These are phyloP conservation scores for Marmota flaviventris DNA, from an alignment of 2,113 vertebrate species.

Conservation along the genomic window DNA sequence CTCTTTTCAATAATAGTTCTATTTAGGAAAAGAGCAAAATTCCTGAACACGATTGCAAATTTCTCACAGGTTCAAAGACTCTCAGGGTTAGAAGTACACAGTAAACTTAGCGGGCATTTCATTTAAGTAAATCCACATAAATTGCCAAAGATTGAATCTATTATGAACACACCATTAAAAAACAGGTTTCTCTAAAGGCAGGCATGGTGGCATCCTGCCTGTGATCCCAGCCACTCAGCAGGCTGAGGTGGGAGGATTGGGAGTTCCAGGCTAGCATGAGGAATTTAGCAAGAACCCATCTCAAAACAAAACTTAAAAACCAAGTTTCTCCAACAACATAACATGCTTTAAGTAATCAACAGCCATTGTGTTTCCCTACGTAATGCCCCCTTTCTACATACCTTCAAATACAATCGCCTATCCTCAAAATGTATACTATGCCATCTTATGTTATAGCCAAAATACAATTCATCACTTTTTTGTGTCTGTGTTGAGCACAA, in stretches of 20 bases:
- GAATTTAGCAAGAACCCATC: too few relatives aligned
- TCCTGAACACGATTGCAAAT: neutral
- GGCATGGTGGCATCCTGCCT: too few relatives aligned
- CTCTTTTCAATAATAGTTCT: neutral
- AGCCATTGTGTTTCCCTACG: neutral
- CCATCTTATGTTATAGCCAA: neutral
- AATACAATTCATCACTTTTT: neutral
- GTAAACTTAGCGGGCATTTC: neutral
- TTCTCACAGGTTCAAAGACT: slow-evolving; percentile 38
- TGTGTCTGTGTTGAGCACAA: neutral
- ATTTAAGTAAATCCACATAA: neutral
- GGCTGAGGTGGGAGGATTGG: too few relatives aligned
- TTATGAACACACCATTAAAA: neutral
- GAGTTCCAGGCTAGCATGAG: neutral
- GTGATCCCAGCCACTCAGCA: too few relatives aligned
- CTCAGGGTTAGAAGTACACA: neutral
- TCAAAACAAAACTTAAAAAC: neutral
- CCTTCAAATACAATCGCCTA: neutral
- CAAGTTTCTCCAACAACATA: neutral
- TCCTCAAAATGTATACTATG: neutral
- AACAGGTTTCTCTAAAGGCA: neutral
- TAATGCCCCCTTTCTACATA: neutral
- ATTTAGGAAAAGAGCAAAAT: neutral
- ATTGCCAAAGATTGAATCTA: neutral
- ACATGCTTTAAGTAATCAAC: neutral